Base-by-base conservation (phyloP, 2,113 vertebrate genomes). In the Paracanthobrama guichenoti region DNA sequence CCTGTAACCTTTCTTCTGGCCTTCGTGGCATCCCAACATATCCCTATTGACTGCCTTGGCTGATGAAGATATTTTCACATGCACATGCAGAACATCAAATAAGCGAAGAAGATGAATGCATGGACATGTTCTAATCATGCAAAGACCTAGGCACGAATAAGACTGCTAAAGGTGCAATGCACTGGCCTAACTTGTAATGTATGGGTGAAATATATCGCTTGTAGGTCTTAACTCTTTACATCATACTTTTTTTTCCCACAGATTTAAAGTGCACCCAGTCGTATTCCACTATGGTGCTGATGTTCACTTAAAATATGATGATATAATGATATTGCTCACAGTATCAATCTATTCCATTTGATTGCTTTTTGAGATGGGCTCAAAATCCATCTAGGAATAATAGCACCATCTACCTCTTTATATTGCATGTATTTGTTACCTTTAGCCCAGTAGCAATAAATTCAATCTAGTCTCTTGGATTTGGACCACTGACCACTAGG, bases 381-480 rank as follows among this genome's bases (percentile, higher is more conserved):
- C 88, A 89, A 92, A 93, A 92, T 93, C 89, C 89, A 92, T 93
- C 88, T 90, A 86, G 89, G 85, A 89, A 92, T 92, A 92, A 93
- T 90, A 91, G 89, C 90, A 91, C 91, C 62, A 91, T 90, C 92
- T 92, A 90, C 84, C 81, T 89, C 86, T 87, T 91, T 92, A 91
- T 91, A 91, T 89, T 89, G 86, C 92, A 93, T 94, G 92, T 93
- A 91, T 94, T 92, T 94, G 92, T 93, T 94, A 94, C 93, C 93
- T 93, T 93, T 94, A 91, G 89, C 91, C 92, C 90, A 91, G 88
- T 90, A 90, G 92, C 92, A 92, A 94, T 94, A 93, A 94, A 94
- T 94, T 91, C 91, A 93, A 91, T 93, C 92, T 94, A 90, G 93
- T 94, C 91, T 90, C 67, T 87, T 90, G 90, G 92, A 91, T 89